Evolutionary conservation across 2,888 invertebrate genomes (phyloP), one percentile per base, ranked within the genome.

Genomic region (Antheraea yamamai): DNA sequence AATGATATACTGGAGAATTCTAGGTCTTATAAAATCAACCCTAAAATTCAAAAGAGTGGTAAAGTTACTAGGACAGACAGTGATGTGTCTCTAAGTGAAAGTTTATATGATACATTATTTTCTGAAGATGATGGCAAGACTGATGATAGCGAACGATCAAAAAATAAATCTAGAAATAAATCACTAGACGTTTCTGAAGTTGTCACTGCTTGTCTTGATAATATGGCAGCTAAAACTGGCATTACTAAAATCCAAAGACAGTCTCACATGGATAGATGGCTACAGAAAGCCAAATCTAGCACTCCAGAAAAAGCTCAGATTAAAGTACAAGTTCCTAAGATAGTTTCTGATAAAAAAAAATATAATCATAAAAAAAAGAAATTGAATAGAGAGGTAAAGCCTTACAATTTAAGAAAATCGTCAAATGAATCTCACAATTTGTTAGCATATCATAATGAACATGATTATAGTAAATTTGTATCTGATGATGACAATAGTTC

Each of bases 181-280:
- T 90, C 92, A 58, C 81, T 93, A 73, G 94, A 95, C 81, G 91
- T 95, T 4, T 92, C 93, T 6, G 94, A 95, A 64, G 93, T 95
- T 0, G 94, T 95, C 1, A 95, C 93, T 26, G 95, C 95, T 3
- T 95, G 95, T 76, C 85, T 95, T 0, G 95, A 95, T 77, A 93
- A 93, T 78, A 95, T 95, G 91, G 95, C 93, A 1, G 94, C 94
- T 4, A 95, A 94, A 85, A 91, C 93, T 51, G 95, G 95, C 47
- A 93, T 93, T n/a, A 91, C 91, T 0, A 93, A 91, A 81, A 94
- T 95, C 14, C 92, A 94, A 82, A 91, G 85, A 76, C 95, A 95
- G 79, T 94, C 95, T 0, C 95, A 95, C 76, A 95, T 95, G 95
- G 95, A 95, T 76, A 87, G 92, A 68, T 95, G 95, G 95, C 82